Conservation (phyloP, 2,888 invertebrate genomes). For the Cactoblastis cactorum region DNA sequence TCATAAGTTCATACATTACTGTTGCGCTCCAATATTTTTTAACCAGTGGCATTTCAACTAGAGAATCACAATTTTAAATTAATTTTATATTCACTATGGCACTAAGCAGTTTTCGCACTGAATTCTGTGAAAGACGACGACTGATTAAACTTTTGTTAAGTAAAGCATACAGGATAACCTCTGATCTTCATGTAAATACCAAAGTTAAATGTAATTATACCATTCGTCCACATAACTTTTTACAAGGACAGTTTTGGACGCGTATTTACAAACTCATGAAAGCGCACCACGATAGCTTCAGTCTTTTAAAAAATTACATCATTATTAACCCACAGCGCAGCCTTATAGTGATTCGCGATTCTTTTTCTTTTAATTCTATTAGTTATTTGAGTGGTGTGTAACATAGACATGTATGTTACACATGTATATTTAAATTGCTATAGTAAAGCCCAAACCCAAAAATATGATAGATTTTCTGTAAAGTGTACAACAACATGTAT, state of each 20-base stretch:
- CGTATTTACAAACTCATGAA: neutral
- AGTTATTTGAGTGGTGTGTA: no score
- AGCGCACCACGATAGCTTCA: no score
- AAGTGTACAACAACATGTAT: no score
- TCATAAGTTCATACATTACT: no score
- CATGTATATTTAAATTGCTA: no score
- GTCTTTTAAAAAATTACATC: no score
- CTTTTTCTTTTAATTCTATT: no score
- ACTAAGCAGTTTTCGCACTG: neutral
- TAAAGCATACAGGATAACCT: neutral
- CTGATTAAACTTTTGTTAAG: neutral
- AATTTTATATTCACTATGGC: neutral
- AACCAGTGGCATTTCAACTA: neutral
- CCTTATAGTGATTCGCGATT: neutral
- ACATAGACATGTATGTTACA: no score
- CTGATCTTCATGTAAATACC: neutral
- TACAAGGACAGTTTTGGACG: slow-evolving; percentile 5
- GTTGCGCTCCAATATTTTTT: no score
- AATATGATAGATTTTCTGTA: no score
- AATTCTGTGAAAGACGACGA: neutral
- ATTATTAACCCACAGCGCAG: no score
- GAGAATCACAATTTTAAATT: neutral
- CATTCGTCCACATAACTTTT: slow-evolving; percentile 4
- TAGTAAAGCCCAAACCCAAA: no score
- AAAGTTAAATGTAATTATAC: slow-evolving; percentile 4